Evolutionary conservation across 2,113 vertebrate species (phyloP), one percentile per base, ranked within the genome.

Genomic region (Kryptolebias marmoratus): DNA sequence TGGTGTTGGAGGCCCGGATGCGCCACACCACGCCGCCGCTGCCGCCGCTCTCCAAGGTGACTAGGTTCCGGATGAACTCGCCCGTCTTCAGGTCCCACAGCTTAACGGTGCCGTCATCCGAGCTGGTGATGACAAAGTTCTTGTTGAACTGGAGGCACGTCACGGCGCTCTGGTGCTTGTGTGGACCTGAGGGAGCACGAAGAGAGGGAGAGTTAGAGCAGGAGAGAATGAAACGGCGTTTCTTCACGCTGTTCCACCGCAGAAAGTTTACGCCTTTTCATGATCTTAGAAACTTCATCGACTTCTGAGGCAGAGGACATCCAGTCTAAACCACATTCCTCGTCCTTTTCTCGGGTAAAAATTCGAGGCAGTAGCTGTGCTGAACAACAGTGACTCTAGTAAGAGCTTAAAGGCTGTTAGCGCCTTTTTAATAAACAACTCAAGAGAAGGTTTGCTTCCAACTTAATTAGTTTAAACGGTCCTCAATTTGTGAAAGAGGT

Each of bases 71-170:
- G 95, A 99, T 99, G 95, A 99, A 99, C 95, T 99, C 98, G 92
- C 98, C 98, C 85, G 97, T 99, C 94, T 97, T 97, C 93, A 99
- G 95, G 94, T 99, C 98, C 97, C 98, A 99, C 79, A 99, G 94
- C 94, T 99, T 99, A 74, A 99, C 98, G 71, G 98, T 99, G 92
- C 98, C 98, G 76, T 99, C 98, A 82, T 99, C 98, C 79, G 98
- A 99, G 94, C 98, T 99, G 94, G 98, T 99, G 94, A 98, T 98
- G 87, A 99, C 98, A 94, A 99, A 99, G 95, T 98, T 99, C 96
- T 99, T 99, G 94, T 99, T 99, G 95, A 99, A 99, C 95, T 99
- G 98, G 94, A 99, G 97, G 95, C 98, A 99, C 86, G 98, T 99
- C 90, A 98, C 98, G 86, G 98, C 98, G 80, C 98, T 99, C 95